Evolutionary conservation across 1,140 invertebrate species (phyloP).

Genomic region (Oryctes rhinoceros): DNA sequence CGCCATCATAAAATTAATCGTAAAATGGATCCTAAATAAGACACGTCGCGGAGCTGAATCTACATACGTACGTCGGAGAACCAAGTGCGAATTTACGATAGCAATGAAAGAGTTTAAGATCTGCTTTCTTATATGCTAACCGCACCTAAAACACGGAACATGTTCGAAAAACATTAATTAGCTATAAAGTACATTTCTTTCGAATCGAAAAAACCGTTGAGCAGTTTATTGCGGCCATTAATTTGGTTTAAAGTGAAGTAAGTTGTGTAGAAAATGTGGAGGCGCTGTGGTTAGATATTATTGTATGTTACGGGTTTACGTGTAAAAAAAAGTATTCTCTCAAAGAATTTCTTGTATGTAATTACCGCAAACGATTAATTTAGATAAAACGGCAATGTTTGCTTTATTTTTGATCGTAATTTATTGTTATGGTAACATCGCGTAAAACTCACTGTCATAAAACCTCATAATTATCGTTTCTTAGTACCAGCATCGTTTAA

Average conservation of each 20-base stretch:
- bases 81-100: constrained; percentile 5
- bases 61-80: background rate
- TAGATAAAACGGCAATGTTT: too few relatives aligned
- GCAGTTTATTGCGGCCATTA: background rate
- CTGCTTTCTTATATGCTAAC: background rate
- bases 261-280: too few relatives aligned
- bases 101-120: background rate
- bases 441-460: too few relatives aligned
- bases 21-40: background rate
- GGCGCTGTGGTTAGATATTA: too few relatives aligned
- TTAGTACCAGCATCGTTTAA: too few relatives aligned
- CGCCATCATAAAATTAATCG: background rate
- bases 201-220: background rate
- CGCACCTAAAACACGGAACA: background rate
- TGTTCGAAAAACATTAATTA: constrained; percentile 6
- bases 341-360: too few relatives aligned
- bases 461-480: too few relatives aligned
- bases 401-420: too few relatives aligned
- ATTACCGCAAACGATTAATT: too few relatives aligned
- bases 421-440: too few relatives aligned
- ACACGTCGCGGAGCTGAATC: background rate
- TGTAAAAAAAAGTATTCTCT: too few relatives aligned
- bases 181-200: background rate
- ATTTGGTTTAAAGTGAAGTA: background rate
- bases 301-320: too few relatives aligned